A percentile compares a stretch with the other conserved stretches of the same genome.
These are phyloP conservation scores for Chlorops oryzae DNA, from an alignment of 1,140 invertebrate genomes.

Conservation along the genomic window DNA sequence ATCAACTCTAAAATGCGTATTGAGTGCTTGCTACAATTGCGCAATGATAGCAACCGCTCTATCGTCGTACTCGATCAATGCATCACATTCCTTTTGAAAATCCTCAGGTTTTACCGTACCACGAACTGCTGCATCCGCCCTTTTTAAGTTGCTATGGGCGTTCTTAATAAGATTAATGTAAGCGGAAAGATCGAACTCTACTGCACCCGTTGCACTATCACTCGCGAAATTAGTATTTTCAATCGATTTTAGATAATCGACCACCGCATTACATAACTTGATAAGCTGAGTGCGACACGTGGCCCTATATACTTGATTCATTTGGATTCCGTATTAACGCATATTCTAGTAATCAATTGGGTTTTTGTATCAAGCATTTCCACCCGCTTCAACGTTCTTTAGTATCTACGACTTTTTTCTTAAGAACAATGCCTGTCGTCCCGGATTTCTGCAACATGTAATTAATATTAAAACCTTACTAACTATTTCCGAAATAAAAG, in stretches of 20 bases:
- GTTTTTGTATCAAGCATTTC: too few species aligned
- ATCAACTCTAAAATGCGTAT: background rate
- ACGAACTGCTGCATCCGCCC: slow-evolving; percentile 1
- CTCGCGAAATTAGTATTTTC: too few species aligned
- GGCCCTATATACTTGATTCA: background rate
- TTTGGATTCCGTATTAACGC: too few species aligned
- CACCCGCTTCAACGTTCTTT: too few species aligned
- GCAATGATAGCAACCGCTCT: background rate
- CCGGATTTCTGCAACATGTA: too few species aligned
- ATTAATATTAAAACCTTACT: too few species aligned
- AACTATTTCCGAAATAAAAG: too few species aligned
- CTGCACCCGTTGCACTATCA: too few species aligned
- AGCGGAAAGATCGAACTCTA: background rate
- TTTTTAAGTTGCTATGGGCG: slow-evolving; percentile 1
- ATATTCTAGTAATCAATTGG: too few species aligned
- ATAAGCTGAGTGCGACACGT: background rate
- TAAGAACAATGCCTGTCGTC: too few species aligned
- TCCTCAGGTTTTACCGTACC: background rate
- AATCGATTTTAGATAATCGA: background rate
- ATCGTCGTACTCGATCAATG: slow-evolving; percentile 5
- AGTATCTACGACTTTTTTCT: too few species aligned
- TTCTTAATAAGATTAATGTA: background rate
- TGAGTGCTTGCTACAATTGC: background rate
- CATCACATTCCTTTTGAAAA: background rate
- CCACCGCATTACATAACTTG: background rate